Conservation (phyloP, 1,140 invertebrate genomes). For the Penaeus indicus region DNA sequence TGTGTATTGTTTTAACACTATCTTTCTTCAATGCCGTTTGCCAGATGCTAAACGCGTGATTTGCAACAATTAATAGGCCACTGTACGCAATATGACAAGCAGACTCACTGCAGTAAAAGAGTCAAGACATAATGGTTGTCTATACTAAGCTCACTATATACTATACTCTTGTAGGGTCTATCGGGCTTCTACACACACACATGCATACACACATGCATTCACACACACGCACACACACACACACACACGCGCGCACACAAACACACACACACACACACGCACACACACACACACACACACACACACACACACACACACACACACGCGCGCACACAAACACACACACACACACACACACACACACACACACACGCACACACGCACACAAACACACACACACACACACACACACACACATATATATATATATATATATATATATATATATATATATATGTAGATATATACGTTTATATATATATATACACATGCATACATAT, state of each 20-base stretch:
- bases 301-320: constrained; percentile 1
- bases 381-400: neutral
- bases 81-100: too few species aligned
- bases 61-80: too few species aligned
- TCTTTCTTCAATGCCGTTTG: too few species aligned
- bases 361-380: neutral
- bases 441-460: too few species aligned
- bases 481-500: too few species aligned
- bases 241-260: neutral
- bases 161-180: neutral
- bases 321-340: neutral
- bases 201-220: neutral
- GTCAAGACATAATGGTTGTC: too few species aligned
- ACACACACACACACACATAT: constrained; percentile 7
- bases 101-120: too few species aligned
- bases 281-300: neutral
- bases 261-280: neutral
- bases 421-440: too few species aligned
- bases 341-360: neutral
- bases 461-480: too few species aligned
- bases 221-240: neutral
- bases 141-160: neutral
- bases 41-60: too few species aligned
- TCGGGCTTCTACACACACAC: neutral
- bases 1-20: too few species aligned